These are phyloP conservation scores for Siphamia tubifer DNA, from an alignment of 2,113 vertebrate species.

Conservation along the genomic window DNA sequence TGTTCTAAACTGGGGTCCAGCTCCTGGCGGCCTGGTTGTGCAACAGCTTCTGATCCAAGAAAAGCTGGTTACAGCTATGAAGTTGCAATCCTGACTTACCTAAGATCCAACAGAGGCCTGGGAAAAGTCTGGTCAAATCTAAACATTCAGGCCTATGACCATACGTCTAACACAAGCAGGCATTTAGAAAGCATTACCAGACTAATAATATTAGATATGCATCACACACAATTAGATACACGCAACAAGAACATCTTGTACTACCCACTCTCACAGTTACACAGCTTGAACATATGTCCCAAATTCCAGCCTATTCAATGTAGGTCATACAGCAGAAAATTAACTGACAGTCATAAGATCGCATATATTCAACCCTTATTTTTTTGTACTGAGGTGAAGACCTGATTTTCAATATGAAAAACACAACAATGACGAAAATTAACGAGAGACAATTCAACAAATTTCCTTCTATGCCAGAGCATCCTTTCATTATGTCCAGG, in stretches of 20 bases:
- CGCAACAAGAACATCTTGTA: slow-evolving; percentile 25
- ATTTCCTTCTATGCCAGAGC: not conserved
- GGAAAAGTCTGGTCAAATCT: slow-evolving; percentile 14
- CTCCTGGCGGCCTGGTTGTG: slow-evolving; percentile 24
- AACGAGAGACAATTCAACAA: too few relatives aligned
- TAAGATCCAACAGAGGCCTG: slow-evolving; percentile 20
- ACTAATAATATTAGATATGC: slow-evolving; percentile 31
- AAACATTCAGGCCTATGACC: not conserved
- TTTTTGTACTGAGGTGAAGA: too few relatives aligned
- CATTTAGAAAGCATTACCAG: slow-evolving; percentile 17
- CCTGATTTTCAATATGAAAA: too few relatives aligned
- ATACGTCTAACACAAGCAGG: slow-evolving; percentile 21
- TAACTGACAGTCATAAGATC: not conserved
- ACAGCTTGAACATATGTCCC: slow-evolving; percentile 14
- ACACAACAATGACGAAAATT: too few relatives aligned
- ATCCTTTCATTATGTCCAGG: not conserved
- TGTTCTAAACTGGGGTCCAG: slow-evolving; percentile 9
- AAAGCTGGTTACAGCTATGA: slow-evolving; percentile 55
- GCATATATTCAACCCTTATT: not conserved
- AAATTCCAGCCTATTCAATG: slow-evolving; percentile 25
- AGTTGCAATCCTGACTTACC: slow-evolving; percentile 28
- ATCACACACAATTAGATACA: slow-evolving; percentile 44
- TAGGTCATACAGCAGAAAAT: slow-evolving; percentile 17
- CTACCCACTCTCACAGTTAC: not conserved
- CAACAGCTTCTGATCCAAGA: slow-evolving; percentile 39